Conservation (phyloP, 2,113 vertebrate species). For the Piaya cayana region DNA sequence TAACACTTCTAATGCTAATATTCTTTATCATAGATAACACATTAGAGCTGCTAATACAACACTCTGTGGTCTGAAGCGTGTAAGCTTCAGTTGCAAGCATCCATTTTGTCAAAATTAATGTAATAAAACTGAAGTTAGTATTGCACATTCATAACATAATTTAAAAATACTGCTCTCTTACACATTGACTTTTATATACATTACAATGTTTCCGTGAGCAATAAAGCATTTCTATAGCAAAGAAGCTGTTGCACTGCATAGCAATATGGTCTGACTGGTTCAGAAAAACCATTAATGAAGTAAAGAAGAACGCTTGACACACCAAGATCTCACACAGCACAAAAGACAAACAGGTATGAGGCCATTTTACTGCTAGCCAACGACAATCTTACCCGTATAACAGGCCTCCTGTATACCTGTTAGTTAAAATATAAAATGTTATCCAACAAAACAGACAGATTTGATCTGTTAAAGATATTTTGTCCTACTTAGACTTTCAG, state of each 20-base stretch:
- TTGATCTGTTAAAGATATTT: background rate
- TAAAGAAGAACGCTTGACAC: slow-evolving; percentile 63
- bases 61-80: slow-evolving; percentile 25
- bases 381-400: slow-evolving; percentile 84
- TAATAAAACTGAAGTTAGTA: slow-evolving; percentile 66
- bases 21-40: slow-evolving; percentile 22
- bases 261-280: slow-evolving; percentile 60
- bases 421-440: slow-evolving; percentile 84
- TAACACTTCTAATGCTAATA: background rate
- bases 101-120: slow-evolving; percentile 61
- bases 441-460: slow-evolving; percentile 48
- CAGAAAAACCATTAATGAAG: slow-evolving; percentile 67
- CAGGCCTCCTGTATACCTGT: slow-evolving; percentile 86
- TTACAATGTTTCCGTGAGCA: too few relatives aligned
- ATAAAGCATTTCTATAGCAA: slow-evolving; percentile 70
- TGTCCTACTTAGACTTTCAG: background rate
- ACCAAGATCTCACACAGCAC: slow-evolving; percentile 73
- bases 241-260: slow-evolving; percentile 74
- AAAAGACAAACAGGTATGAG: slow-evolving; percentile 76
- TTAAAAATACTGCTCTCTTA: slow-evolving; percentile 58
- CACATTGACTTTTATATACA: slow-evolving; percentile 35
- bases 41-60: slow-evolving; percentile 30
- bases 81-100: slow-evolving; percentile 25
- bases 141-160: slow-evolving; percentile 35
- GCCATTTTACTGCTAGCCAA: slow-evolving; percentile 68